Conservation (phyloP, 2,797 vertebrate genomes). For the Antrozous pallidus region DNA sequence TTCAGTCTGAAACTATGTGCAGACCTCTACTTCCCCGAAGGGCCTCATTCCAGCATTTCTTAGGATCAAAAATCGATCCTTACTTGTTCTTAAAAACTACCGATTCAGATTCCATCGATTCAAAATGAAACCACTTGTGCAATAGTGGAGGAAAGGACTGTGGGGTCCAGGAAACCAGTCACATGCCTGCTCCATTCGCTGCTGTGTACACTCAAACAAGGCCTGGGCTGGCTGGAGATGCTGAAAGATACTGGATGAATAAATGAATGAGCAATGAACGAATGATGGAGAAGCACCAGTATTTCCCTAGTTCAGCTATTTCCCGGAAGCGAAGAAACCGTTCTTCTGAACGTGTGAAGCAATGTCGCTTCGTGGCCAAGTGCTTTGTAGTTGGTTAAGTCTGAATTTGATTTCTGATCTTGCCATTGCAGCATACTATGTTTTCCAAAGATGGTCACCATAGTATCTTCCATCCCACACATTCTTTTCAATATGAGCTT, state of each 20-base stretch:
- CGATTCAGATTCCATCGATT: background rate
- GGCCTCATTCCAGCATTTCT: slow-evolving; percentile 34
- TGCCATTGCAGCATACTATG: background rate
- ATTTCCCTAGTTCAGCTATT: background rate
- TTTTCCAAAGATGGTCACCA: background rate
- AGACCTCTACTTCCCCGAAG: slow-evolving; percentile 8
- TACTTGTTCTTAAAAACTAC: background rate
- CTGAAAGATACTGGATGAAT: background rate
- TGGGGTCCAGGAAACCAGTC: background rate
- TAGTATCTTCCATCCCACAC: background rate
- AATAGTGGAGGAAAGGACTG: background rate
- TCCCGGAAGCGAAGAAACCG: background rate
- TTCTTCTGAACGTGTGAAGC: background rate
- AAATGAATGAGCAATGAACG: background rate
- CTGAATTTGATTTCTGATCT: background rate
- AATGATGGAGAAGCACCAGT: background rate
- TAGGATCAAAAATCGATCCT: slow-evolving; percentile 31
- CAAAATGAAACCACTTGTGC: slow-evolving; percentile 28
- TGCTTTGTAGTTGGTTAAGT: background rate
- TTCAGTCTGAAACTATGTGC: slow-evolving; percentile 37
- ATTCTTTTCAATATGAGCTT: background rate
- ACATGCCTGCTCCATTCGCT: background rate
- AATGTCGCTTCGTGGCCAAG: background rate
- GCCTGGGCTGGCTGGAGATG: background rate
- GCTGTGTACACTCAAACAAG: background rate